Evolutionary conservation across 2,888 invertebrate genomes (phyloP).

Genomic region (Actias luna): DNA sequence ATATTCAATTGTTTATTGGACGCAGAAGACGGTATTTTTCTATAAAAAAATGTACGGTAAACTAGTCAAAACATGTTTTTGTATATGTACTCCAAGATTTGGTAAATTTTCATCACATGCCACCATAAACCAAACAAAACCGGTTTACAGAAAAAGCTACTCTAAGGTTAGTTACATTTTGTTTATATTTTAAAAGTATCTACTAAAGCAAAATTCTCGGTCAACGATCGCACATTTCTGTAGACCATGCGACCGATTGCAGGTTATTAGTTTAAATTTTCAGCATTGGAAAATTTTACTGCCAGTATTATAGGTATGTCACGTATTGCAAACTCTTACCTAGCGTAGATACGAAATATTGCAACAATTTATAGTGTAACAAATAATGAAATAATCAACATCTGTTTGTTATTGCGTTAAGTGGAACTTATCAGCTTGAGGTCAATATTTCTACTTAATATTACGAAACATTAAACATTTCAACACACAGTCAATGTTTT

Average conservation of each 20-base stretch:
- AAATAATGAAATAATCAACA: conserved; percentile 41
- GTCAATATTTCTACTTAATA: conserved; percentile 54
- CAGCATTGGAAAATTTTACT: neutral
- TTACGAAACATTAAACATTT: conserved; percentile 24
- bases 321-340: neutral
- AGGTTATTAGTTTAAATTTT: conserved; percentile 13
- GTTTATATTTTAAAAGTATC: conserved; percentile 1
- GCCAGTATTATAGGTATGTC: neutral
- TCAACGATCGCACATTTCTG: neutral
- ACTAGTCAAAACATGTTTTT: conserved; percentile 47
- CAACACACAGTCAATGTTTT: conserved; percentile 14
- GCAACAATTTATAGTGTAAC: conserved; percentile 26
- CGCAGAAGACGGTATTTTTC: conserved; percentile 29
- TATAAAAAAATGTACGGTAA: conserved; percentile 57
- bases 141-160: conserved; percentile 53
- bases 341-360: conserved; percentile 18
- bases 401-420: conserved; percentile 69
- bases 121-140: conserved; percentile 31
- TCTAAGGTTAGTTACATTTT: conserved; percentile 50
- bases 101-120: conserved; percentile 35
- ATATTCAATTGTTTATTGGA: conserved; percentile 34
- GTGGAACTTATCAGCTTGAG: conserved; percentile 50
- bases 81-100: conserved; percentile 40
- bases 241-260: conserved; percentile 10
- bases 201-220: neutral